phyloP scores from a whole-genome alignment of 2,113 vertebrate species.

The Catharus fuscescens region DNA sequence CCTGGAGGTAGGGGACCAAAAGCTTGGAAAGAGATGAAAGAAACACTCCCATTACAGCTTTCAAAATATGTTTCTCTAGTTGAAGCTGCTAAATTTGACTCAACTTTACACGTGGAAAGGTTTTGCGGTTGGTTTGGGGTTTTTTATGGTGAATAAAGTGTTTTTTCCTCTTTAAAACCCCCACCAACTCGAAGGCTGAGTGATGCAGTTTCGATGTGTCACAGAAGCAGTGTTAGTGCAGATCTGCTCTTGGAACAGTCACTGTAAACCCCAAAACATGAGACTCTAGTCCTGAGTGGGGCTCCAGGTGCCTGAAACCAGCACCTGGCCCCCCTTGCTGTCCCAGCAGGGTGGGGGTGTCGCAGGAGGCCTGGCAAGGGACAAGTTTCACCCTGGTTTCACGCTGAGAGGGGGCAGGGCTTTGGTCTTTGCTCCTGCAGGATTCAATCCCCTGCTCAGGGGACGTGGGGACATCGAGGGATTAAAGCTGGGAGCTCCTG shows the following conservation, averaged over 20 bases:
- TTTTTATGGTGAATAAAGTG: neutral
- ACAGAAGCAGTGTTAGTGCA: neutral
- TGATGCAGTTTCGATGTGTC: conserved; percentile 41
- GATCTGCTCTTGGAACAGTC: neutral
- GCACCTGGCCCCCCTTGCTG: neutral
- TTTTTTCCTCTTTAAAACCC: conserved; percentile 43
- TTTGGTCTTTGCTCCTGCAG: neutral
- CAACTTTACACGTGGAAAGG: neutral
- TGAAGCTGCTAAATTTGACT: conserved; percentile 34
- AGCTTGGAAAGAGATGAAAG: conserved; percentile 13
- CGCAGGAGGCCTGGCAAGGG: neutral
- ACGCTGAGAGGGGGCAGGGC: neutral
- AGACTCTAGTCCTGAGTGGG: neutral
- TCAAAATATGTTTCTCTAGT: conserved; percentile 12
- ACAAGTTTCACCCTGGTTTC: neutral
- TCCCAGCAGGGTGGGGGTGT: fast-evolving
- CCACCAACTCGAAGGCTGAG: neutral
- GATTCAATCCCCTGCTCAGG: neutral
- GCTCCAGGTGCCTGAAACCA: conserved; percentile 48
- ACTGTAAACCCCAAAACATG: neutral
- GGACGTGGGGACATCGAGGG: fast-evolving
- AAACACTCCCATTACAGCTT: neutral
- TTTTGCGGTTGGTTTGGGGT: neutral
- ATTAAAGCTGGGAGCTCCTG: neutral
- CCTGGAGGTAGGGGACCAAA: neutral